Base-by-base conservation (phyloP, 2,888 invertebrate species). In the Tenthredo livida region DNA sequence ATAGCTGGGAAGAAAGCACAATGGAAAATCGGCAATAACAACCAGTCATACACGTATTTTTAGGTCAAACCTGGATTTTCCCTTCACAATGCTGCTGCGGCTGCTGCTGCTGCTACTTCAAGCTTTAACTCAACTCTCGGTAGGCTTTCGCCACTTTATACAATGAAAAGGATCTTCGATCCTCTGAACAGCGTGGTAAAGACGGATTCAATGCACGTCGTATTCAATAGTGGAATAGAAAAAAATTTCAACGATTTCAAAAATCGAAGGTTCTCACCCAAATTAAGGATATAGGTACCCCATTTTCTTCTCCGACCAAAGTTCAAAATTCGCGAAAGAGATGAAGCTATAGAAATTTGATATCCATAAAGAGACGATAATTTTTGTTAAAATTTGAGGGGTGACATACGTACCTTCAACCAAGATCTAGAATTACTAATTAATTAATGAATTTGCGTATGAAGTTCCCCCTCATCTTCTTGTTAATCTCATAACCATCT, bases 51-150 rank as follows among this genome's bases (percentile, higher is more conserved):
- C 43, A 73, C 25, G 73, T 43, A 73, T 73, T 43, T 73, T 47
- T 25, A 73, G 73, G 73, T 73, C 73, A 43, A 73, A 73, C 73
- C 73, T 25, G 73, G 73, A 73, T 73, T 43, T 43, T 1, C 43
- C 25, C 15, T 25, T 43, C 12, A 5, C 73, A 25, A 21, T 40
- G 25, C 43, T 47, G 47, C 29, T 29, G 29, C 29, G 12, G 47
- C 40, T 43, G 43, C 29, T 29, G 29, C 29, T 47, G 47, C 40
- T 43, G 43, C 43, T 73, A 47, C 73, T 15, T 43, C 21, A 5
- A 73, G 43, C 43, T 73, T 47, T 21, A 12, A 72, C 25, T 43
- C 73, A 9, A 43, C 12, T 47, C 43, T 21, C 21, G 21, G 54
- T 9, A 43, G 73, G 73, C 12, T 73, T 43, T 21, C 43, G 43